phyloP scores from a whole-genome alignment of 2,797 vertebrate species.

The Myiotriccus ornatus region DNA sequence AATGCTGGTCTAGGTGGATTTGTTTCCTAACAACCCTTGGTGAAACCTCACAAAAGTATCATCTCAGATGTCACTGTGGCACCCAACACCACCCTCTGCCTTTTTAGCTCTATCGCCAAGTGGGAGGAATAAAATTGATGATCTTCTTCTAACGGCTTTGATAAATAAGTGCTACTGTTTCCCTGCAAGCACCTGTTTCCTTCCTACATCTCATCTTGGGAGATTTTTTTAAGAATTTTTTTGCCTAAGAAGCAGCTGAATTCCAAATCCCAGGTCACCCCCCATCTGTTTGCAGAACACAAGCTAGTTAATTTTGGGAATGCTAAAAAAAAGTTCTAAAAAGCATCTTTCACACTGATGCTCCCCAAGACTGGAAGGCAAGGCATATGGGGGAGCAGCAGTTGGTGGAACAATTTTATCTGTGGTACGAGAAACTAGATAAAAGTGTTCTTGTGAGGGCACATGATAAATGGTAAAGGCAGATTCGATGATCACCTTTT shows the following conservation, averaged over 20 bases:
- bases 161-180: slow-evolving; percentile 41
- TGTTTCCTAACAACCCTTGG: neutral
- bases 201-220: slow-evolving; percentile 29
- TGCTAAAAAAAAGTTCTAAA: slow-evolving; percentile 38
- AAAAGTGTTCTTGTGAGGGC: slow-evolving; percentile 25
- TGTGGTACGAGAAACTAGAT: neutral
- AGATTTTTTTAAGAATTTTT: slow-evolving; percentile 22
- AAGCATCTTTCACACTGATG: slow-evolving; percentile 36
- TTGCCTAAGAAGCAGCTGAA: slow-evolving; percentile 35
- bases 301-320: slow-evolving; percentile 48
- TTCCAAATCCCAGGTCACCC: slow-evolving; percentile 55
- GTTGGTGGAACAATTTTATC: slow-evolving; percentile 29
- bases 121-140: slow-evolving; percentile 41
- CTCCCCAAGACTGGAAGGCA: slow-evolving; percentile 33
- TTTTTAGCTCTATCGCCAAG: neutral
- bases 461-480: neutral
- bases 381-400: slow-evolving; percentile 35
- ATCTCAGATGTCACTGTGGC: neutral
- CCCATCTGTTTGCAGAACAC: slow-evolving; percentile 53
- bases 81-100: neutral
- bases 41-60: neutral
- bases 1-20: neutral
- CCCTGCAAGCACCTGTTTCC: slow-evolving; percentile 28
- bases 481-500: neutral
- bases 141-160: slow-evolving; percentile 1